Evolutionary conservation across 2,113 vertebrate genomes (phyloP), one percentile per base, ranked within the genome.

Genomic region (Camelus dromedarius): DNA sequence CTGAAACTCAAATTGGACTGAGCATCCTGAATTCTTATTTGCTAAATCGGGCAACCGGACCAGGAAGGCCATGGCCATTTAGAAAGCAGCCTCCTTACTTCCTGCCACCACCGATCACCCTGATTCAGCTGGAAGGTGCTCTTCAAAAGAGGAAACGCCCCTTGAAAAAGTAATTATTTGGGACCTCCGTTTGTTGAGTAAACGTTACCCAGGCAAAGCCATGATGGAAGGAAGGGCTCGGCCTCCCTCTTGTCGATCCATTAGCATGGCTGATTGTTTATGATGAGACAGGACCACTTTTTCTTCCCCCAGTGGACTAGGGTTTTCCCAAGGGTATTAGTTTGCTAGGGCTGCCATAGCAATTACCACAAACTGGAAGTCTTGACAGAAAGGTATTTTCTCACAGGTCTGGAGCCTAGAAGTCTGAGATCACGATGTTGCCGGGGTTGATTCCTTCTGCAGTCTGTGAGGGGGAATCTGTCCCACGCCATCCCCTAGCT

Each of bases 251-350:
- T 89, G 67, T 76, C 56, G n/a, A 46, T 91, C 42, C 15, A 30
- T 95, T 70, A 32, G 48, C 38, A 73, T 88, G n/a, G 42, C n/a
- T 60, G 42, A 28, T 54, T 52, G 3, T 86, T 80, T 56, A 13
- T 9, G 42, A 46, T 30, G 10, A 95, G 92, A 96, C 92, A 73
- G 94, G 96, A 95, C 97, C 81, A 32, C n/a, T 96, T 60, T 69
- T 28, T 67, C 93, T 96, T 58, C 93, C 94, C 81, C 89, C 64
- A 56, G 50, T 26, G 14, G 95, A 38, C 48, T 28, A 20, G 35
- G 28, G 30, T 60, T 97, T 93, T 70, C 81, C 42, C 38, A 20
- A 2, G 7, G n/a, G 1, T 16, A 9, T 52, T n/a, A 5, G 28
- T 67, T 94, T 62, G 10, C 70, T 66, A 70, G 13, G 13, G 50